These are phyloP conservation scores for Prosopocoilus inquinatus DNA, from an alignment of 2,888 invertebrate genomes.

Conservation along the genomic window DNA sequence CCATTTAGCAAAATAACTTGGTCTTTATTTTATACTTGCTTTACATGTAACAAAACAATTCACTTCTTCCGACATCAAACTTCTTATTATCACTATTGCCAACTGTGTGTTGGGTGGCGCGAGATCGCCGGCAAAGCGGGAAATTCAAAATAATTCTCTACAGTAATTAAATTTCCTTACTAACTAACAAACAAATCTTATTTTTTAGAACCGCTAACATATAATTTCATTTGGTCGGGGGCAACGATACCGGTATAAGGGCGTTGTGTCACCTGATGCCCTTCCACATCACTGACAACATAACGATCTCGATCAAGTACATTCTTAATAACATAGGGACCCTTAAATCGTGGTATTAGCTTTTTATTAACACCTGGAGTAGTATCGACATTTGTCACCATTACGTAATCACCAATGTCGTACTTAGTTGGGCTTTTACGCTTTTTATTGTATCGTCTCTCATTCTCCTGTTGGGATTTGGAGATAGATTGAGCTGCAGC, in stretches of 20 bases:
- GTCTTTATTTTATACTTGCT: too few relatives aligned
- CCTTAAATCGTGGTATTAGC: constrained; percentile 5
- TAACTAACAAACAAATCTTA: too few relatives aligned
- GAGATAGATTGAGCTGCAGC: constrained; percentile 23
- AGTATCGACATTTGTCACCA: constrained; percentile 26
- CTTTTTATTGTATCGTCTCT: constrained; percentile 30
- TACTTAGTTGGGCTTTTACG: constrained; percentile 27
- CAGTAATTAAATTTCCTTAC: too few relatives aligned
- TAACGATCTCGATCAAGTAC: background rate
- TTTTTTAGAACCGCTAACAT: too few relatives aligned
- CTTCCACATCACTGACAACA: constrained; percentile 7
- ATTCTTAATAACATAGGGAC: constrained; percentile 1
- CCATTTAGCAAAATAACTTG: too few relatives aligned
- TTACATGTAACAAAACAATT: too few relatives aligned
- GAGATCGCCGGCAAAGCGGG: too few relatives aligned
- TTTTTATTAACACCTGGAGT: constrained; percentile 23
- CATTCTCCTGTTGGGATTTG: constrained; percentile 28
- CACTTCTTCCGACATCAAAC: too few relatives aligned
- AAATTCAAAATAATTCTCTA: too few relatives aligned
- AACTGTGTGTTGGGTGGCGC: too few relatives aligned
- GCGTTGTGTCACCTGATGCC: constrained; percentile 9
- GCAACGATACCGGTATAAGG: constrained; percentile 12
- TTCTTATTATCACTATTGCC: too few relatives aligned
- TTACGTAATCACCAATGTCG: constrained; percentile 26
- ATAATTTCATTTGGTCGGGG: constrained; percentile 11